Evolutionary conservation across 2,113 vertebrate genomes (phyloP), one percentile per base, ranked within the genome.

Genomic region (Eulacestoma nigropectus): DNA sequence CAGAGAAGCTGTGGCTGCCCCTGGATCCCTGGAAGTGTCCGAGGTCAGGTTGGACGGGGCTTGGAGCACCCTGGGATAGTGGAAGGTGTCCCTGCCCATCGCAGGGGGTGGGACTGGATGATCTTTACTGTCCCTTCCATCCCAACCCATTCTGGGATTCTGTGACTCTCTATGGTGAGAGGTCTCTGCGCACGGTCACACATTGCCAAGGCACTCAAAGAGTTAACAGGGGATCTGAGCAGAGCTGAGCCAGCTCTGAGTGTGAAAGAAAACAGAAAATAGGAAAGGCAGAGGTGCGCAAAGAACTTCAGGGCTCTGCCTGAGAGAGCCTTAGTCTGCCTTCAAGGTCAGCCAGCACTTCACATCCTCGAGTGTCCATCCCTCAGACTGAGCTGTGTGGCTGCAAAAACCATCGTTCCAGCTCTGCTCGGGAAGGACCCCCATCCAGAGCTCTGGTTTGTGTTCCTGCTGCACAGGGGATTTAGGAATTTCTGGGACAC

Each of bases 401-500:
- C 21, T 63, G 41, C 2, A 5, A 33, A 78, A 82, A 8, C 9
- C 53, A 3, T 16, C 13, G 26, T 65, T 39, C 25, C 4, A 1
- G 19, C 16, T 77, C 63, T 88, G 92, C 44, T 41, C 50, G 7
- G 27, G 8, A 69, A 60, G 50, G 64, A 27, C 29, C 59, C 78
- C 33, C 57, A 16, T 3, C 8, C 14, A 47, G 67, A 83, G 50
- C 53, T 57, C 70, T 41, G 56, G 4, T 11, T 80, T n/a, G 13
- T 52, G 59, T n/a, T 85, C 47, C 76, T 83, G 79, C 87, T 79
- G 50, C 84, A 20, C 50, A 53, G 46, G 84, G 82, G 85, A 95
- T 96, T 96, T 93, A 90, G 92, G 85, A 94, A 96, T 96, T 96
- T 82, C 87, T 95, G 87, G 67, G 84, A 30, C 73, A 4, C 25